These are phyloP conservation scores for Scytalopus superciliaris DNA, from an alignment of 2,113 vertebrate species.

Conservation along the genomic window DNA sequence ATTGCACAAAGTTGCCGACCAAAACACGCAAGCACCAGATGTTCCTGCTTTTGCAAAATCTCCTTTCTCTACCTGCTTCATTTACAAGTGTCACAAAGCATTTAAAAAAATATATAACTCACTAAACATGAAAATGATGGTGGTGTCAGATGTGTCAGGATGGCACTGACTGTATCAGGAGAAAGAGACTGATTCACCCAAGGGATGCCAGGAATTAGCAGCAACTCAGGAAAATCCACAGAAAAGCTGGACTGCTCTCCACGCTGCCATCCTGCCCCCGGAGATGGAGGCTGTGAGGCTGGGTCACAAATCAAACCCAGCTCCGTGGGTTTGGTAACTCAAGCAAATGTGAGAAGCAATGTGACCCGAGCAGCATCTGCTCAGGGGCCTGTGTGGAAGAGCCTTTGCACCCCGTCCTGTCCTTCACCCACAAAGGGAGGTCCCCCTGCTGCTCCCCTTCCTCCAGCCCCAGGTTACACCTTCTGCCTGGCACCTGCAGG, in stretches of 20 bases:
- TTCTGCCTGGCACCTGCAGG: neutral
- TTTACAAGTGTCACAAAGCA: slow-evolving; percentile 23
- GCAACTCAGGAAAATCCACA: neutral
- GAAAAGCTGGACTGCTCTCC: neutral
- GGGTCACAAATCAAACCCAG: neutral
- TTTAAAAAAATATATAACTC: neutral
- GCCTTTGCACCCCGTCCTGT: accelerated
- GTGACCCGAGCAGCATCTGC: neutral
- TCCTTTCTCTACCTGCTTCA: neutral
- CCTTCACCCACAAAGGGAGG: accelerated
- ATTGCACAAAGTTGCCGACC: neutral
- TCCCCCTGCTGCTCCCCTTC: neutral
- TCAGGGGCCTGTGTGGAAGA: neutral
- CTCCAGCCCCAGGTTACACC: neutral
- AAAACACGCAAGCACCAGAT: slow-evolving; percentile 3
- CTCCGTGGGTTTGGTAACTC: neutral
- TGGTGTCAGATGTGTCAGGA: neutral
- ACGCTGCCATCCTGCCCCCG: neutral
- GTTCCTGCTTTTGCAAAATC: neutral
- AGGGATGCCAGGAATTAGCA: neutral
- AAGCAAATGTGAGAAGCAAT: neutral
- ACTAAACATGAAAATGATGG: neutral
- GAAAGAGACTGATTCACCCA: neutral
- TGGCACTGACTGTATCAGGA: neutral
- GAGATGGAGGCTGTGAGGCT: neutral